Evolutionary conservation across 2,113 vertebrate genomes (phyloP).

Genomic region (Spermophilus dauricus): DNA sequence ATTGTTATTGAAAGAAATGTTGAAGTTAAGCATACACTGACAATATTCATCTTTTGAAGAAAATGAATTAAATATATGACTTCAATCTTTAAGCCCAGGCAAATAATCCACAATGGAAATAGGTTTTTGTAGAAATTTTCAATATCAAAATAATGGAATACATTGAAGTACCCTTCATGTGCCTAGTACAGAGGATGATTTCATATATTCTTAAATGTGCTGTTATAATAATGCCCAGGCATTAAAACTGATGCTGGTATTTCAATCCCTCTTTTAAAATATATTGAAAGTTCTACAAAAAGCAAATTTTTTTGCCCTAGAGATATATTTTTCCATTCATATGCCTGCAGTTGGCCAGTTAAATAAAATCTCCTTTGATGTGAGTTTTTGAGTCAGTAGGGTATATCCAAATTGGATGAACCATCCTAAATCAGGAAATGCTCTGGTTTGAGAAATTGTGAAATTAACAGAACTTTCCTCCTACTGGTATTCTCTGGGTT

Average conservation of each 20-base stretch:
- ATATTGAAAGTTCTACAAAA: conserved; percentile 48
- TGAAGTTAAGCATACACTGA: background rate
- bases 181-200: background rate
- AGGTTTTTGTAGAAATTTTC: background rate
- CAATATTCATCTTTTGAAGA: background rate
- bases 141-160: conserved; percentile 8
- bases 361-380: conserved; percentile 45
- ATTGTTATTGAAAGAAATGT: background rate
- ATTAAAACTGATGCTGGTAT: background rate
- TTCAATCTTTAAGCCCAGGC: background rate
- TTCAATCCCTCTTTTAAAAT: conserved; percentile 1
- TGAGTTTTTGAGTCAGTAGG: background rate
- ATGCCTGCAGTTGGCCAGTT: background rate
- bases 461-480: conserved; percentile 43
- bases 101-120: conserved; percentile 31
- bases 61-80: conserved; percentile 10
- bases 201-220: background rate
- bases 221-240: background rate
- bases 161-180: background rate
- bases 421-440: conserved; percentile 24
- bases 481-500: background rate
- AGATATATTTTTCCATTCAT: conserved; percentile 51
- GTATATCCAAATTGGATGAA: background rate
- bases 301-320: conserved; percentile 17
- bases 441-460: background rate